A percentile compares a stretch with the other conserved stretches of the same genome.
These are phyloP conservation scores for Daboia siamensis DNA, from an alignment of 2,113 vertebrate species.

Conservation along the genomic window DNA sequence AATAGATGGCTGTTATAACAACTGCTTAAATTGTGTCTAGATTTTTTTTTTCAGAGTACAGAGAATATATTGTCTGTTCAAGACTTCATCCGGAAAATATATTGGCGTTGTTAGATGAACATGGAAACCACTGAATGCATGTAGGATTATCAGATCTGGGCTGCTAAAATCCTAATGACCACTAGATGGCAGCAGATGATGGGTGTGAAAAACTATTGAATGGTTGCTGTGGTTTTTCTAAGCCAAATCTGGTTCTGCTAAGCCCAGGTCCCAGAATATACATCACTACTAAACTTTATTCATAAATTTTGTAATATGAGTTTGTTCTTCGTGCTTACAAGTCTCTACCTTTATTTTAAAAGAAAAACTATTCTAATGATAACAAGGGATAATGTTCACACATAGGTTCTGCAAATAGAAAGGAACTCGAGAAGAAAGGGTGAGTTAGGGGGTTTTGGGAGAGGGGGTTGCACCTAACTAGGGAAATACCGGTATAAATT, in stretches of 20 bases:
- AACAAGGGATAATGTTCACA: conserved; percentile 37
- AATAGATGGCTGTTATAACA: background rate
- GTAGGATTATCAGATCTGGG: background rate
- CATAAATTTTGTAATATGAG: background rate
- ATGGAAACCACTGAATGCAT: background rate
- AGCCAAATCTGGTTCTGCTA: background rate
- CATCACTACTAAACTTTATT: background rate
- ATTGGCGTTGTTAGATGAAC: background rate
- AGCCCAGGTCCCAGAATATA: background rate
- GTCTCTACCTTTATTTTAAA: background rate
- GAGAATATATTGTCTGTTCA: background rate
- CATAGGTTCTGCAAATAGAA: conserved; percentile 61
- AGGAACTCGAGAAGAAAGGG: conserved; percentile 63
- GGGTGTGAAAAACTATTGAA: background rate
- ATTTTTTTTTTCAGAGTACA: background rate
- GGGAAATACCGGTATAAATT: conserved; percentile 62
- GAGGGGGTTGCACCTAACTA: conserved; percentile 67
- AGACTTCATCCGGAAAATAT: background rate
- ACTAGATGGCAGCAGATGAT: background rate
- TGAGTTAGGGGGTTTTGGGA: background rate
- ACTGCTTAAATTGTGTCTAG: background rate
- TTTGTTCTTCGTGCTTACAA: background rate
- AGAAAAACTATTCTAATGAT: background rate
- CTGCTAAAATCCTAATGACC: background rate
- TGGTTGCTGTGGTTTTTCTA: background rate